Evolutionary conservation across 2,888 invertebrate species (phyloP), one percentile per base, ranked within the genome.

Genomic region (Tillus elongatus): DNA sequence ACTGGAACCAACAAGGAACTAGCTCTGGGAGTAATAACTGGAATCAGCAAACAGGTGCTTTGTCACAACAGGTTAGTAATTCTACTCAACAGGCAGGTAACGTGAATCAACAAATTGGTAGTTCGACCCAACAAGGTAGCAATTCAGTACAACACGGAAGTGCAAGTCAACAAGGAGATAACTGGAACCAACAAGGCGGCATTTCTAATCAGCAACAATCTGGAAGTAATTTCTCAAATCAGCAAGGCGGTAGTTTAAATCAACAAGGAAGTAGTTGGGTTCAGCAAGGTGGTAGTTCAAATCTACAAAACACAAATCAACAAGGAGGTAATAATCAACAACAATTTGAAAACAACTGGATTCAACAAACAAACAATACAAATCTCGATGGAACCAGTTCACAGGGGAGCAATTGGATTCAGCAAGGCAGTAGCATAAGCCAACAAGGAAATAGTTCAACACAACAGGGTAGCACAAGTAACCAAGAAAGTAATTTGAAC

Each of bases 81-180:
- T 9, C 44, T 41, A 47, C 40, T 37, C 37, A 36, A 41, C 50
- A 43, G 15, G 36, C 36, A 43, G 30, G 37, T 33, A 29, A 35
- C 35, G n/a, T n/a, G 24, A n/a, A 26, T 30, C 33, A 34, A 36
- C 30, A 43, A 35, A 36, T 30, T 8, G 24, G 27, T 16, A 8
- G 6, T 6, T 19, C 6, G 24, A 19, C 6, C 24, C 24, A 19
- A 19, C 24, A 19, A 19, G 24, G 24, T 19, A 14, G 33, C 11
- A 31, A 30, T 9, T 24, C 39, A 9, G 32, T 30, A 33, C n/a
- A 3, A 6, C 36, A 36, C 4, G 24, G 24, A 19, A 10, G 30
- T 12, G 4, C 30, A 9, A 29, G n/a, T 9, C 31, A 37, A 28
- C 42, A 42, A 41, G 34, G 39, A 11, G 28, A 24, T 4, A 37